These are phyloP conservation scores for Leptestheria dahalacensis DNA, from an alignment of 1,140 invertebrate genomes.

Conservation along the genomic window DNA sequence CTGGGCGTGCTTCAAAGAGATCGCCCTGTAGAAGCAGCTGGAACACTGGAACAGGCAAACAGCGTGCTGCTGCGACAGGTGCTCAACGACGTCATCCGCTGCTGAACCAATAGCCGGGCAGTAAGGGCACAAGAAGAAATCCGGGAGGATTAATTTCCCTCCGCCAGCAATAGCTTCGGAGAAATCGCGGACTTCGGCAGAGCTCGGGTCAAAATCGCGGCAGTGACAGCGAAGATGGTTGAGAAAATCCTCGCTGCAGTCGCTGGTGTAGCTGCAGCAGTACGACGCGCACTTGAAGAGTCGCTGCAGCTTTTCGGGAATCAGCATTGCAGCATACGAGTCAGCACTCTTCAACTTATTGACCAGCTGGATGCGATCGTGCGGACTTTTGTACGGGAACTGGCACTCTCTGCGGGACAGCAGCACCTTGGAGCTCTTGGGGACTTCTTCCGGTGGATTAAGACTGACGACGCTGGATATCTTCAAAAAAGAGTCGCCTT, in stretches of 20 bases:
- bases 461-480: slow-evolving; percentile 30
- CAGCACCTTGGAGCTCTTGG: background rate
- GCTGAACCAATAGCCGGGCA: slow-evolving; percentile 24
- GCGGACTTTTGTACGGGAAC: background rate
- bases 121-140: slow-evolving; percentile 29
- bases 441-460: background rate
- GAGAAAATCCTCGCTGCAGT: slow-evolving; percentile 26
- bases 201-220: background rate
- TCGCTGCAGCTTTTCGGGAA: slow-evolving; percentile 25
- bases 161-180: background rate
- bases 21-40: slow-evolving; percentile 41
- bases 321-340: slow-evolving; percentile 23
- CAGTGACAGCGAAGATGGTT: slow-evolving; percentile 31
- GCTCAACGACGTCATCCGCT: slow-evolving; percentile 22
- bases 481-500: background rate
- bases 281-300: slow-evolving; percentile 42
- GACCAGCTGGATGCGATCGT: background rate
- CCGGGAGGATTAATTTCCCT: slow-evolving; percentile 1
- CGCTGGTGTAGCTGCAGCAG: slow-evolving; percentile 34
- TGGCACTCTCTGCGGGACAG: background rate
- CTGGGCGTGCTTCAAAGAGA: slow-evolving; percentile 16
- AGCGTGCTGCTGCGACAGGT: slow-evolving; percentile 33
- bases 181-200: background rate
- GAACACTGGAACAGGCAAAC: slow-evolving; percentile 37
- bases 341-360: background rate